A percentile compares a stretch with the other conserved stretches of the same genome.
phyloP scores from a whole-genome alignment of 2,797 vertebrate species.

The Ispidina lecontei region DNA sequence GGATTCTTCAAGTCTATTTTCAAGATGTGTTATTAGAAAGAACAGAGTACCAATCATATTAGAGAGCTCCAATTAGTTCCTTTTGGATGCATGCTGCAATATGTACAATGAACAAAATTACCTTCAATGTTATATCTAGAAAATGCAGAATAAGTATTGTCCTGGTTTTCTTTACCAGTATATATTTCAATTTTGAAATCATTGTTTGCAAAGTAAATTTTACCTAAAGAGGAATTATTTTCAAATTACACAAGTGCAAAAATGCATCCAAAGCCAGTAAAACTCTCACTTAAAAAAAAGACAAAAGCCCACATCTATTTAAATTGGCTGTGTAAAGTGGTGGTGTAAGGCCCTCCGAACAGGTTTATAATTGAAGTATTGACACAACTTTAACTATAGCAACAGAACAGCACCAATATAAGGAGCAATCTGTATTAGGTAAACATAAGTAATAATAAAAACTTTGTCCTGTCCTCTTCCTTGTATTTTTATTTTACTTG shows the following conservation, averaged over 20 bases:
- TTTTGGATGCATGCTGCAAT: neutral
- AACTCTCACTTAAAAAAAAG: conserved; percentile 45
- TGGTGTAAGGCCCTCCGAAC: conserved; percentile 3
- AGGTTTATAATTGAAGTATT: conserved; percentile 80
- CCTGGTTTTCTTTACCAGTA: neutral
- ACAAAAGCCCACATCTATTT: neutral
- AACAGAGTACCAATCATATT: neutral
- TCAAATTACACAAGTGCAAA: conserved; percentile 45
- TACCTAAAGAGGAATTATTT: neutral
- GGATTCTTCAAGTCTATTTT: neutral
- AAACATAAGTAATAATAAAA: conserved; percentile 7
- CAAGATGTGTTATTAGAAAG: neutral
- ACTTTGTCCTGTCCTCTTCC: conserved; percentile 32
- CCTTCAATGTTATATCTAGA: neutral
- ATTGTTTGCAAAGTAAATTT: neutral
- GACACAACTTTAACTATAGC: conserved; percentile 81
- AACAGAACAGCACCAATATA: conserved; percentile 71
- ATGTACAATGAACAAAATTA: neutral
- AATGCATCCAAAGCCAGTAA: conserved; percentile 75
- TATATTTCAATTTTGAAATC: conserved; percentile 25
- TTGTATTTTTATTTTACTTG: conserved; percentile 49
- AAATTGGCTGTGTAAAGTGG: neutral
- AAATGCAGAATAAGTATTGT: neutral
- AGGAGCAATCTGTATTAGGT: conserved; percentile 29
- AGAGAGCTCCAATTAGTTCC: neutral